Evolutionary conservation across 2,113 vertebrate species (phyloP).

Genomic region (Phaethon lepturus): DNA sequence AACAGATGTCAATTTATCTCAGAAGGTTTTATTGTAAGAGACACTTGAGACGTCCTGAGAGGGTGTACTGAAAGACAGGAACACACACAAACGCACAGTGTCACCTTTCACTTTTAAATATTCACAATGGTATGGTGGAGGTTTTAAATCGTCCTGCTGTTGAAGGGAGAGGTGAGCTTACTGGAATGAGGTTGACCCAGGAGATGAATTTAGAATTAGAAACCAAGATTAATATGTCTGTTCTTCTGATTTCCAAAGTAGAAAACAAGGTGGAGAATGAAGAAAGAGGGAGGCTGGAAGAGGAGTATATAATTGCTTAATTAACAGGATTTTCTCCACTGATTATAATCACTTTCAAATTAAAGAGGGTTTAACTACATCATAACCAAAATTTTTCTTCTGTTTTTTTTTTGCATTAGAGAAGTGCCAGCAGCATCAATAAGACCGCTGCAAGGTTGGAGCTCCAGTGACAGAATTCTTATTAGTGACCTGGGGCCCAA

Average conservation of each 20-base stretch:
- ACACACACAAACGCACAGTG: not conserved
- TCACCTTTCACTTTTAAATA: conserved; percentile 24
- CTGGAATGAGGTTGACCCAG: not conserved
- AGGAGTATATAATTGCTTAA: conserved; percentile 73
- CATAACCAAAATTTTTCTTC: not conserved
- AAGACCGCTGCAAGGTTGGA: conserved; percentile 6
- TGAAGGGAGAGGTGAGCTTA: conserved; percentile 42
- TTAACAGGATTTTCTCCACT: conserved; percentile 70
- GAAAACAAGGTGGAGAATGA: conserved; percentile 63
- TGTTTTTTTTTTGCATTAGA: not conserved
- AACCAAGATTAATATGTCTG: conserved; percentile 32
- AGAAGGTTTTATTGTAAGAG: not conserved
- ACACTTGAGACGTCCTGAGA: conserved; percentile 1
- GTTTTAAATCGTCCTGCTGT: not conserved
- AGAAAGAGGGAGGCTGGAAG: conserved; percentile 58
- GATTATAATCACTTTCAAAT: conserved; percentile 72
- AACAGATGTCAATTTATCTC: not conserved
- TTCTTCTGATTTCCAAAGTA: conserved; percentile 58
- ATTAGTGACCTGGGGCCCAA: conserved; percentile 38
- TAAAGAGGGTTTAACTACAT: conserved; percentile 67
- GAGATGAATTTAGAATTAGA: conserved; percentile 27
- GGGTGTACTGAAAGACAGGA: not conserved
- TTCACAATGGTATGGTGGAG: not conserved
- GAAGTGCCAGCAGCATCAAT: not conserved
- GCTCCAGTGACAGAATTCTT: conserved; percentile 16